phyloP scores from a whole-genome alignment of 2,797 vertebrate species.

The Serranus cabrilla region DNA sequence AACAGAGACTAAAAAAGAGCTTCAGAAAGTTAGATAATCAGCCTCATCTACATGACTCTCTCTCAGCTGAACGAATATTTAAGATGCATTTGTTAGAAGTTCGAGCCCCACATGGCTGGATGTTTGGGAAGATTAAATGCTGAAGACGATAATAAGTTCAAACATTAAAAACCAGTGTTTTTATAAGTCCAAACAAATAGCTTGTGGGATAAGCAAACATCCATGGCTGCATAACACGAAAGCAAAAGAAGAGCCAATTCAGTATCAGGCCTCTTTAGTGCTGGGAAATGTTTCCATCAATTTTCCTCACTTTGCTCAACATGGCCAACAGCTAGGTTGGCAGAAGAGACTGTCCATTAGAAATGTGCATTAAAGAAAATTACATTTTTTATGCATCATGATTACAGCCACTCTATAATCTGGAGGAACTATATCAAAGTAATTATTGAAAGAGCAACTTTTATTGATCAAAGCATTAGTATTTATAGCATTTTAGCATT shows the following conservation, averaged over 20 bases:
- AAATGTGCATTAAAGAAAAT: constrained; percentile 63
- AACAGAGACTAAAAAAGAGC: constrained; percentile 64
- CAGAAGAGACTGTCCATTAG: constrained; percentile 57
- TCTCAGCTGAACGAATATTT: constrained; percentile 26
- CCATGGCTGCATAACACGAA: constrained; percentile 14
- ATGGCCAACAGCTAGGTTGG: constrained; percentile 47
- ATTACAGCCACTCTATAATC: constrained; percentile 44
- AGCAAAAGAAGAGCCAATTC: constrained; percentile 44
- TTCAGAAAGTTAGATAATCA: constrained; percentile 74
- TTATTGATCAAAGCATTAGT: constrained; percentile 32
- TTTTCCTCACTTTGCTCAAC: constrained; percentile 54
- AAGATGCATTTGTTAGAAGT: constrained; percentile 31
- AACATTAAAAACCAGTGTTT: constrained; percentile 3
- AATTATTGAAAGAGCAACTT: constrained; percentile 47
- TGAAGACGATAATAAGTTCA: constrained; percentile 9
- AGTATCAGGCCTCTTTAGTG: constrained; percentile 29
- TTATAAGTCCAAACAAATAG: constrained; percentile 10
- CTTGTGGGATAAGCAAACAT: constrained; percentile 47
- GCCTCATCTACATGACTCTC: constrained; percentile 80
- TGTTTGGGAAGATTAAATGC: constrained; percentile 10
- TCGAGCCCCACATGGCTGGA: constrained; percentile 10
- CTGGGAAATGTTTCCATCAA: constrained; percentile 56
- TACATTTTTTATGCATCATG: constrained; percentile 43
- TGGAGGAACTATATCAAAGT: constrained; percentile 32
- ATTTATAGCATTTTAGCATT: too few relatives aligned